Evolutionary conservation across 2,113 vertebrate species (phyloP).

Genomic region (Pseudois nayaur): DNA sequence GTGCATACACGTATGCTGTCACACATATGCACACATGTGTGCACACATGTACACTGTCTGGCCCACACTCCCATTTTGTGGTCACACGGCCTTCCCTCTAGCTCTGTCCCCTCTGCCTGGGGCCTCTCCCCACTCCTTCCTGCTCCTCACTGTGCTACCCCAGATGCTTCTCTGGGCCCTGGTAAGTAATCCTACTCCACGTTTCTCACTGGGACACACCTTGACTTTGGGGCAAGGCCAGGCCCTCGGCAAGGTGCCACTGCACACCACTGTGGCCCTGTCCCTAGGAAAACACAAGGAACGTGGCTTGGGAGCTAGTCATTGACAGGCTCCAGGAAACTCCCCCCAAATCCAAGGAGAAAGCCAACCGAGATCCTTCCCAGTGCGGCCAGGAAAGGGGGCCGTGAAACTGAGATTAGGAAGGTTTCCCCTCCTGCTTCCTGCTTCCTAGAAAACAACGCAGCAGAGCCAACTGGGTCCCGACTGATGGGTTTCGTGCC

Average conservation of each 20-base stretch:
- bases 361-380: not conserved
- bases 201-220: not conserved
- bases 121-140: not conserved
- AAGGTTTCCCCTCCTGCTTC: not conserved
- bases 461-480: not conserved
- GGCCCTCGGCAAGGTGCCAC: not conserved
- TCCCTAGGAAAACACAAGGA: not conserved
- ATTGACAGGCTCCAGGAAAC: not conserved
- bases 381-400: not conserved
- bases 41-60: accelerated
- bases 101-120: not conserved
- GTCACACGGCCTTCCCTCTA: not conserved
- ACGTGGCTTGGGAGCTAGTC: not conserved
- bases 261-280: no score
- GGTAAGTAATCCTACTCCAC: not conserved
- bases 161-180: not conserved
- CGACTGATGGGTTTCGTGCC: slow-evolving; percentile 17
- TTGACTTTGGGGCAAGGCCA: not conserved
- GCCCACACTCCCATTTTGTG: not conserved
- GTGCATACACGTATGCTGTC: not conserved
- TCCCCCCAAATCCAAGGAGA: not conserved
- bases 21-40: not conserved
- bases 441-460: not conserved
- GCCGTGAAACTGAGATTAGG: not conserved
- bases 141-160: no score